These are phyloP conservation scores for Calycopis cecrops DNA, from an alignment of 1,140 invertebrate species.

Conservation along the genomic window DNA sequence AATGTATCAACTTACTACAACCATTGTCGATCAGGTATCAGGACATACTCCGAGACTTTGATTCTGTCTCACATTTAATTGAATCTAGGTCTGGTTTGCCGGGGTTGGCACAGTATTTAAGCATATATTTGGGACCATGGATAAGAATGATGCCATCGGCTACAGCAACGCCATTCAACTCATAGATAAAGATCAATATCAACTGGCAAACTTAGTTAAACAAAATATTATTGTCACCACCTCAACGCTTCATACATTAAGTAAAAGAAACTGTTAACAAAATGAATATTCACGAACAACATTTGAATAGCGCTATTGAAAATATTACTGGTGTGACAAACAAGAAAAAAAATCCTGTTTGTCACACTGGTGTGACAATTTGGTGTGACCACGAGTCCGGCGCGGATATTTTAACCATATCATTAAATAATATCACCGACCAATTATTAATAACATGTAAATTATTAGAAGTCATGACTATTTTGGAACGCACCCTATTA, in stretches of 20 bases:
- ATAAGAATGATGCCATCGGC: slow-evolving; percentile 24
- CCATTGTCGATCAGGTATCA: slow-evolving; percentile 6
- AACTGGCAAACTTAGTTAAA: slow-evolving; percentile 17
- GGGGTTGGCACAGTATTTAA: slow-evolving; percentile 22
- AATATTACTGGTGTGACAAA: too few relatives aligned
- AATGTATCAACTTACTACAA: slow-evolving; percentile 18
- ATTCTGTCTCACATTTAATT: slow-evolving; percentile 19
- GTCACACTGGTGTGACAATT: too few relatives aligned
- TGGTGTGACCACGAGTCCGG: too few relatives aligned
- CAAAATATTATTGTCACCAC: slow-evolving; percentile 24
- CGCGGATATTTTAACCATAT: slow-evolving; percentile 3
- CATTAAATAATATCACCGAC: slow-evolving; percentile 14
- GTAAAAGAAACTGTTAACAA: slow-evolving; percentile 5
- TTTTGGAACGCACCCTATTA: slow-evolving; percentile 20
- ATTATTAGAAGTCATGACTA: slow-evolving; percentile 20
- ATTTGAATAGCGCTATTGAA: slow-evolving; percentile 18
- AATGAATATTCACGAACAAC: slow-evolving; percentile 9
- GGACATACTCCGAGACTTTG: slow-evolving; percentile 18
- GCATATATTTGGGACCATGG: too few relatives aligned
- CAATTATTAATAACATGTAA: slow-evolving; percentile 20
- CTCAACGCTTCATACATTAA: neutral
- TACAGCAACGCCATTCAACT: slow-evolving; percentile 21
- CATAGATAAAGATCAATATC: slow-evolving; percentile 17
- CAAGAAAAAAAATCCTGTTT: too few relatives aligned
- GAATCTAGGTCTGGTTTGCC: slow-evolving; percentile 16